Evolutionary conservation across 1,140 invertebrate genomes (phyloP), one percentile per base, ranked within the genome.

Genomic region (Tachypleus tridentatus): DNA sequence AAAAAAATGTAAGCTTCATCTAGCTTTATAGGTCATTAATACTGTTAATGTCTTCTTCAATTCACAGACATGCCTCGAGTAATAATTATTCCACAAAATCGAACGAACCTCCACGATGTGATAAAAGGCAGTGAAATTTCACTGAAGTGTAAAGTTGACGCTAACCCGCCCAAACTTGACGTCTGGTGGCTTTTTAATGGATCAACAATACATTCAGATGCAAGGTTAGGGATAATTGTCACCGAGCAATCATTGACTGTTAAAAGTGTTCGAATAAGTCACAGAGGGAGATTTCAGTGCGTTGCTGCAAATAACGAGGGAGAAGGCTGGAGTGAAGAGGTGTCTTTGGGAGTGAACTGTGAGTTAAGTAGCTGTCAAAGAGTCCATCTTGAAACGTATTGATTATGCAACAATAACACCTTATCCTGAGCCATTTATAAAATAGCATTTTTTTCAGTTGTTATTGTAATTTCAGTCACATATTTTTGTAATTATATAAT

Each of bases 281-380:
- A 74, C 61, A 64, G 68, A 11, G 76, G 76, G 7, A 64, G 69
- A 6, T 95, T 93, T 78, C 89, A 89, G 2, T 96, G 92, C 74
- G 87, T 91, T 4, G 91, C 90, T 0, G 87, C 86, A 75, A 96
- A 95, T 75, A 84, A 84, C 0, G 89, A 93, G 77, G 92, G 91
- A 0, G 87, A 91, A 71, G 89, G 90, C 5, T 86, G 88, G 67
- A 93, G 90, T 77, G 82, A 84, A 58, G 81, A 85, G 3, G 90
- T 94, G 74, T 81, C 85, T 63, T 79, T 96, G 61, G 87, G 93
- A 77, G 89, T 96, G 62, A 83, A 92, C 53, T 71, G 71, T 70
- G 61, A 70, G 68, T 70, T 29, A 1, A 29, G 29, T 29, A 0
- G 29, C 29, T 29, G 29, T 29, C 29, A 29, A 29, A 29, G 29